Conservation (phyloP, 2,113 vertebrate genomes). For the Formicarius rufipectus region DNA sequence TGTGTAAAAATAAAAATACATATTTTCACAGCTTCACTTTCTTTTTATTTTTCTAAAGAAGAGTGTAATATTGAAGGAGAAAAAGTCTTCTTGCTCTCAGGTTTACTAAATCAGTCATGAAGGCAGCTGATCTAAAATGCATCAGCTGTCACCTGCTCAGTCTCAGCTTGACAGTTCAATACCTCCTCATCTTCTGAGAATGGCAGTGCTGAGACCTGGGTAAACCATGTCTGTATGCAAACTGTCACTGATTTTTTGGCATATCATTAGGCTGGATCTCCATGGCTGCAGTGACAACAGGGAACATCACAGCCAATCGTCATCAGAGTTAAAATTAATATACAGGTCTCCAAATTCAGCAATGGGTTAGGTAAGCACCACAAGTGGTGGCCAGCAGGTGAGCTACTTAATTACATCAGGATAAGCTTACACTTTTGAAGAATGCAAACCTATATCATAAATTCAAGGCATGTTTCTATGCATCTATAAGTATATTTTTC, state of each 20-base stretch:
- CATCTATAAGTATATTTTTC: background rate
- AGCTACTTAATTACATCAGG: conserved; percentile 48
- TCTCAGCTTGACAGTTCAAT: conserved; percentile 71
- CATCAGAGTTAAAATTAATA: conserved; percentile 48
- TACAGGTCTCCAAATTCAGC: background rate
- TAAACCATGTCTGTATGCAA: conserved; percentile 65
- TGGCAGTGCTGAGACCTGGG: conserved; percentile 68
- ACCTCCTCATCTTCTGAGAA: conserved; percentile 68
- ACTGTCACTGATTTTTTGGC: conserved; percentile 71
- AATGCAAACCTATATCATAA: background rate
- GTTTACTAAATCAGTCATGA: conserved; percentile 67
- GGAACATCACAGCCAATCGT: conserved; percentile 49
- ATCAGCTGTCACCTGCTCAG: conserved; percentile 70
- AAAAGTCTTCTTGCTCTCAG: background rate
- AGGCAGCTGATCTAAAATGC: conserved; percentile 67
- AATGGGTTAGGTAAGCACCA: background rate
- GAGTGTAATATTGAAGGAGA: background rate
- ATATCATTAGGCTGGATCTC: conserved; percentile 69
- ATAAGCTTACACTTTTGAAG: conserved; percentile 18
- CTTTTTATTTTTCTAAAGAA: background rate
- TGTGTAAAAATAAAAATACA: conserved; percentile 5
- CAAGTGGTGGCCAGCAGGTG: conserved; percentile 14
- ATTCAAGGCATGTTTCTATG: background rate
- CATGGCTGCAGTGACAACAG: conserved; percentile 36
- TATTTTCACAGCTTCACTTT: background rate